Base-by-base conservation (phyloP, 64 coral and sea anemone species). In the Astreopora myriophthalma region DNA sequence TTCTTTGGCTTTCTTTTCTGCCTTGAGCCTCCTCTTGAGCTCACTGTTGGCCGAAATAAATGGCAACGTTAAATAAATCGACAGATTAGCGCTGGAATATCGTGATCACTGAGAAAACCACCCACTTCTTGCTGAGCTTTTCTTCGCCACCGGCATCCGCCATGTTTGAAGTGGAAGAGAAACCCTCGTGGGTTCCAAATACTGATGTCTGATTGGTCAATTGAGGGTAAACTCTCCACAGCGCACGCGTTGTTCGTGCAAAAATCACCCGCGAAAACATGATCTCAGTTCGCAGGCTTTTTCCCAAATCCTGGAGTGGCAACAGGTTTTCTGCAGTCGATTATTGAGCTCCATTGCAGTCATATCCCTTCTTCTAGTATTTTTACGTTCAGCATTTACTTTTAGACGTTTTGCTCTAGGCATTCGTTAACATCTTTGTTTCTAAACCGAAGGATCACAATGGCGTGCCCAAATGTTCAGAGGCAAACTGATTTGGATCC, bases 1-100 rank as follows among this genome's bases (percentile, higher is more conserved):
- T 86, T 98, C 96, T 85, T 95, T 98, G 7, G 96, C 96, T 83
- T 98, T 98, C 72, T 98, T 87, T 69, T 98, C 93, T 2, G 96
- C 93, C 73, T 98, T 98, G 39, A 93, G 49, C n/a, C 96, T 90
- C 31, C 96, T 92, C 79, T 98, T 98, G 0, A 93, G 49, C 51
- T 98, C 96, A 85, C 96, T 98, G 65, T 70, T 66, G 44, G 4
- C 20, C 10, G 29, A 11, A 34, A 89, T 34, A 37, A 33, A 22
- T 48, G 36, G 6, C 5, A 80, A 70, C 24, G 40, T 30, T 23
- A 20, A 68, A 0, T 74, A 10, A 82, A 89, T 35, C 17, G 11
- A 57, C 8, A 29, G 16, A 1, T 34, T 14, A 20, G 1, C 4
- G 17, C 75, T 84, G 12, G 33, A 31, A 76, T 75, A 75, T 28